Evolutionary conservation across 1,140 invertebrate species (phyloP), one percentile per base, ranked within the genome.

Genomic region (Hylaeus volcanicus): DNA sequence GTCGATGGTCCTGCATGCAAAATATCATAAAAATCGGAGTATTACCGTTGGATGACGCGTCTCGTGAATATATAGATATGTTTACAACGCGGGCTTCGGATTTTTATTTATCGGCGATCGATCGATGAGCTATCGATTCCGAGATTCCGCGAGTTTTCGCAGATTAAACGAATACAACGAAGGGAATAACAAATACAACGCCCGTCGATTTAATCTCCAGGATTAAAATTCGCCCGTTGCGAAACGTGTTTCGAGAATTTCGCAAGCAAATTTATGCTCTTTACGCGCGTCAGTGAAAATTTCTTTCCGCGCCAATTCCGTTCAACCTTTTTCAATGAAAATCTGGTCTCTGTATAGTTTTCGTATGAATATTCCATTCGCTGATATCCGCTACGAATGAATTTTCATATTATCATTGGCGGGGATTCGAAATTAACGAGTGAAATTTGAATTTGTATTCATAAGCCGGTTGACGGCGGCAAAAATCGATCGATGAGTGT

Each of bases 51-150:
- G 26, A 26, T 26, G 26, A 26, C 26, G 26, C 26, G 26, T 26
- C 26, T 26, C 26, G 26, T 26, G 26, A 26, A 26, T 9, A 61
- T 65, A 66, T 41, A 12, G 5, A 70, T n/a, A 53, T 61, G 26
- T 43, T 65, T 26, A 45, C 26, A 43, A n/a, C 41, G 6, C 51
- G 5, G 14, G 41, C 69, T 14, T 43, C 37, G 9, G 61, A 39
- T 66, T 66, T 73, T 79, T 79, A 65, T 73, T 79, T 79, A 73
- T 56, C 15, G 26, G 41, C 45, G 68, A 72, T 72, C 48, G 51
- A 72, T 79, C 37, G 26, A 2, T n/a, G 70, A 79, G 48, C 58
- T 45, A 43, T 55, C 55, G 55, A 71, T 71, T 26, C 51, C 6
- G 9, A 12, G 41, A 58, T 76, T 76, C 14, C 14, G 2, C 43